Conservation (phyloP, 1,140 invertebrate species). For the Drosophila bifasciata region DNA sequence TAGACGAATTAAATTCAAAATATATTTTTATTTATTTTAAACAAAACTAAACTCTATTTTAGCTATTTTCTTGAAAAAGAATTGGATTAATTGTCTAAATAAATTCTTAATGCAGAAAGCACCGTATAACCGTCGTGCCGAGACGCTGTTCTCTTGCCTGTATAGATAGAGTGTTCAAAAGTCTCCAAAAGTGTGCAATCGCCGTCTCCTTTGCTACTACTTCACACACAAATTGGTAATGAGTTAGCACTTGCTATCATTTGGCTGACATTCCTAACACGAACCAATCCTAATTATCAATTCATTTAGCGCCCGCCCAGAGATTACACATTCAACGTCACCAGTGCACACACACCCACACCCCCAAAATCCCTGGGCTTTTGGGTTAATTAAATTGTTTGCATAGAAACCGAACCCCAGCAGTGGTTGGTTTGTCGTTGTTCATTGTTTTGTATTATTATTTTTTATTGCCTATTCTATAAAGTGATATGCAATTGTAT, state of each 20-base stretch:
- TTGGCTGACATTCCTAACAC: conserved; percentile 23
- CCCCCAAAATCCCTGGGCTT: neutral
- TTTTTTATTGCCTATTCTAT: conserved; percentile 10
- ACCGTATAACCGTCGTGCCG: too few species aligned
- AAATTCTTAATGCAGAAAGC: too few species aligned
- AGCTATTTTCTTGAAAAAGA: too few species aligned
- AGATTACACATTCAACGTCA: conserved; percentile 21
- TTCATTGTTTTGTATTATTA: conserved; percentile 22
- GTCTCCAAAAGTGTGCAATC: too few species aligned
- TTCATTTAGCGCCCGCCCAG: conserved; percentile 41
- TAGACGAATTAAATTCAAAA: too few species aligned
- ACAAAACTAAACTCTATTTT: too few species aligned
- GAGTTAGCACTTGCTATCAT: conserved; percentile 39
- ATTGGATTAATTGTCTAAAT: too few species aligned
- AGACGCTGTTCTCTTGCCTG: too few species aligned
- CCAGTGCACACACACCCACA: neutral
- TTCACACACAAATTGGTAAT: conserved; percentile 23
- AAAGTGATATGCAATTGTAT: conserved; percentile 54
- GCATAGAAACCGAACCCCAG: conserved; percentile 35
- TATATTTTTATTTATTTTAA: too few species aligned
- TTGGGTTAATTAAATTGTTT: conserved; percentile 44
- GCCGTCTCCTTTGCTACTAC: neutral
- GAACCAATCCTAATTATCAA: conserved; percentile 45
- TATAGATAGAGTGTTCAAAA: conserved; percentile 23
- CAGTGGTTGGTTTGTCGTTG: conserved; percentile 19